Evolutionary conservation across 2,113 vertebrate genomes (phyloP), one percentile per base, ranked within the genome.

Genomic region (Taxidea taxus): DNA sequence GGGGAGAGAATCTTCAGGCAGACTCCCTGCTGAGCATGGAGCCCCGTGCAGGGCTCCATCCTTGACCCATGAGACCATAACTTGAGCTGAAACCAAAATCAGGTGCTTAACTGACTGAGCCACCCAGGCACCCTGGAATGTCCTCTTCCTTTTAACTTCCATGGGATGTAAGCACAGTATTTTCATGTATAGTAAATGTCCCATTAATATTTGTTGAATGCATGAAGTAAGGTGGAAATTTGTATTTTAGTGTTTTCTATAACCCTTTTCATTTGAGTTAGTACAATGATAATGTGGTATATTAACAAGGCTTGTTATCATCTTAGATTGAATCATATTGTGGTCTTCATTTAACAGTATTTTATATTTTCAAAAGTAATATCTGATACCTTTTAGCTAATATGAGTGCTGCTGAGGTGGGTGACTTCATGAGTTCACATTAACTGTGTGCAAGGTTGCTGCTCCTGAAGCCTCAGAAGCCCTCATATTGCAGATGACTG

Each of bases 231-330:
- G 51, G 31, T 91, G 87, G 44, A 90, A 70, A 87, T 78, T 92
- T 90, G 7, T 78, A n/a, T 82, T 96, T 89, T 90, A 56, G 27
- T 4, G 3, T 39, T 78, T 95, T 51, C 14, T 81, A 14, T 70
- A 49, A 74, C 47, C 47, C 81, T 95, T 77, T 90, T 83, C 64
- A 86, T 82, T 88, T 92, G 47, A 92, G 16, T 82, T 87, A 82
- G 51, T 87, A 42, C 25, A 54, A 56, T 58, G 25, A 89, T 86
- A 14, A 34, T 70, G 51, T 66, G 4, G 34, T 74, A 56, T 87
- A 49, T 58, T 96, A 49, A 56, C 86, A 91, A 34, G 66, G 9
- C 37, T 62, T 74, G 31, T 51, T 75, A 25, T 75, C 70, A 44
- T 60, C 37, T 78, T 85, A 62, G 75, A 83, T 27, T 51, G 51